These are phyloP conservation scores for crab-eating macaque (Macaca fascicularis) DNA, from an alignment of 2,113 vertebrate genomes.

Conservation along the genomic window T2T-MFA8v1.1 NC_088377.1:5442501-5443000, in stretches of 20 bases:
- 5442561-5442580: background rate
- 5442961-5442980: accelerated
- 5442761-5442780: background rate
- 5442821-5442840: background rate
- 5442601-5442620: background rate
- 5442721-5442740: accelerated
- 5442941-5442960: accelerated
- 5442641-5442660: background rate
- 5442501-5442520: no score
- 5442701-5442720: accelerated
- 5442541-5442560: no score
- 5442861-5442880: background rate
- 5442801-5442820: background rate
- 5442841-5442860: background rate
- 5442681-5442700: background rate
- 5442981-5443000: background rate
- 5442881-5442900: background rate
- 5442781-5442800: background rate
- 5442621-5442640: background rate
- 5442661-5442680: background rate
- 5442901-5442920: no score
- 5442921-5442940: background rate
- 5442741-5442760: background rate
- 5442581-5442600: no score
- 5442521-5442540: no score